Conservation (phyloP, 2,888 invertebrate species). For the Nemurella pictetii region DNA sequence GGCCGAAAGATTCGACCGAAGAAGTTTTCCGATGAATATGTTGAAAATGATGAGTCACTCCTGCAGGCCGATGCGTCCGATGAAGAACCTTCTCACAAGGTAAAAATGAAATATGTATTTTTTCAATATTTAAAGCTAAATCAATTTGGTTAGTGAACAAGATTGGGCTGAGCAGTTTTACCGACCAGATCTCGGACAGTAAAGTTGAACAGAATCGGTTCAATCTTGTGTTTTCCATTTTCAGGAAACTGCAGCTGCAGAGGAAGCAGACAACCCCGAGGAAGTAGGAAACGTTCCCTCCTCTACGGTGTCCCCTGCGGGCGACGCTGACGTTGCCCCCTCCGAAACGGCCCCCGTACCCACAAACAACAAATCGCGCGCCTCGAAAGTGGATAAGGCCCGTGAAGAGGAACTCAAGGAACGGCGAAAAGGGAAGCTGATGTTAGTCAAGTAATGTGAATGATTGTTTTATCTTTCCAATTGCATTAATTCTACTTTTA, state of each 20-base stretch:
- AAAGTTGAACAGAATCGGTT: too few relatives aligned
- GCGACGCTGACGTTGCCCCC: not conserved
- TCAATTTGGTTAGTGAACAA: too few relatives aligned
- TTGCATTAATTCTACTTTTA: not conserved
- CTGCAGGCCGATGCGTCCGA: not conserved
- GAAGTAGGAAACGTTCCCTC: too few relatives aligned
- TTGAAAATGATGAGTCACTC: conserved; percentile 35
- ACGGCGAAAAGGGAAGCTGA: conserved; percentile 41
- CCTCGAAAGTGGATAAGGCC: conserved; percentile 37
- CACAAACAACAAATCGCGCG: not conserved
- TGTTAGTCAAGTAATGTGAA: conserved; percentile 30
- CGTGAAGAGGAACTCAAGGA: conserved; percentile 38
- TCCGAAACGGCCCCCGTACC: not conserved
- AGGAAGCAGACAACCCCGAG: not conserved
- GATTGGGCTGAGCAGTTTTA: too few relatives aligned
- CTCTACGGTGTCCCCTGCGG: too few relatives aligned
- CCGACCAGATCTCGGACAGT: too few relatives aligned
- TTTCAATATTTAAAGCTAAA: too few relatives aligned
- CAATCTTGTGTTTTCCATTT: not conserved
- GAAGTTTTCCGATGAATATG: conserved; percentile 50
- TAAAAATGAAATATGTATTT: not conserved
- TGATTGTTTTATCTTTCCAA: not conserved
- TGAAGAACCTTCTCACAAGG: not conserved
- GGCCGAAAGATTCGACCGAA: conserved; percentile 75
- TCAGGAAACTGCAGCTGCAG: not conserved